These are phyloP conservation scores for Plumapathes pennacea DNA, from an alignment of 92 coral and sea anemone species.

Conservation along the genomic window DNA sequence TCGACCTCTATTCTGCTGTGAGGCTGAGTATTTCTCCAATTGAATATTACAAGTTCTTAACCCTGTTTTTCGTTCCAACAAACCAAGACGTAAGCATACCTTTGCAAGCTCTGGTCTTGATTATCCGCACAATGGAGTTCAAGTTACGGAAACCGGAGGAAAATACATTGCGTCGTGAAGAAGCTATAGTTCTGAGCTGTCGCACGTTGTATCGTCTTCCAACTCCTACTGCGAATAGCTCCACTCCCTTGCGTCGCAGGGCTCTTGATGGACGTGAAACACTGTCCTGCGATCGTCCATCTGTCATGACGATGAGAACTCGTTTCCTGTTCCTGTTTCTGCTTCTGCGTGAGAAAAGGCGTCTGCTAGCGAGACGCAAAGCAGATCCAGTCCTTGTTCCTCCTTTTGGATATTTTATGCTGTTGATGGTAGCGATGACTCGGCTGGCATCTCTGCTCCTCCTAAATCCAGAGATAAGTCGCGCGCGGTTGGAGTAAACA, in stretches of 20 bases:
- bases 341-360: constrained; percentile 23
- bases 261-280: constrained; percentile 53
- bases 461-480: constrained; percentile 46
- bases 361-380: constrained; percentile 32
- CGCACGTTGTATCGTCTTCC: constrained; percentile 49
- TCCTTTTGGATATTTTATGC: constrained; percentile 63
- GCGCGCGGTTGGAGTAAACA: constrained; percentile 47
- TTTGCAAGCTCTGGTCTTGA: constrained; percentile 63
- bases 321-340: constrained; percentile 26
- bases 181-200: constrained; percentile 56
- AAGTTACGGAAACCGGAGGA: constrained; percentile 60
- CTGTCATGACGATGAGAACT: constrained; percentile 64
- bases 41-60: too few species aligned
- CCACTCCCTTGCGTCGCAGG: constrained; percentile 41
- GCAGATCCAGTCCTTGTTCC: constrained; percentile 67
- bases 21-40: too few species aligned
- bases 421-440: constrained; percentile 29
- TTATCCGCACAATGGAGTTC: constrained; percentile 49
- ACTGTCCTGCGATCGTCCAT: constrained; percentile 63
- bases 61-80: too few species aligned
- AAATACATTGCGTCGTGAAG: constrained; percentile 49
- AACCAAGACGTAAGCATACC: constrained; percentile 16
- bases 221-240: constrained; percentile 54
- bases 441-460: constrained; percentile 15
- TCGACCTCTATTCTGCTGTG: too few species aligned